Evolutionary conservation across 2,113 vertebrate genomes (phyloP), one percentile per base, ranked within the genome.

Genomic region (Cromileptes altivelis): DNA sequence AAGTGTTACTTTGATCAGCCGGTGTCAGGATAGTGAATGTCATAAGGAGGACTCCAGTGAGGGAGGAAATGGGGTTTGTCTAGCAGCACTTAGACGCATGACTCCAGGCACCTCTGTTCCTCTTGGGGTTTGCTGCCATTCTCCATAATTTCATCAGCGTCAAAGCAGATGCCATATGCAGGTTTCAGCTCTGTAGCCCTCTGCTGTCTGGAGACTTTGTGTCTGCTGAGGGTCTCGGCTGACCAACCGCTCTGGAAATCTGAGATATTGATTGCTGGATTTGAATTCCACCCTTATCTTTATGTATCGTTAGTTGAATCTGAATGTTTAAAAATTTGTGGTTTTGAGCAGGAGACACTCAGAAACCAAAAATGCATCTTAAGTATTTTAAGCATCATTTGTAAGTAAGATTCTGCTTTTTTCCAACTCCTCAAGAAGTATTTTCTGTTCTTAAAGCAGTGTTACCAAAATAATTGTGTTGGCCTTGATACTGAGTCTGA

Each of bases 1-100:
- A 88, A 91, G 84, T 89, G 85, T 89, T 92, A 91, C 92, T 93
- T 94, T 92, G 90, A 93, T 94, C 81, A 77, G 78, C 67, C 37
- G 61, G 87, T 92, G 90, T 92, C 92, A 92, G 74, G 78, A 72
- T 60, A 69, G 84, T 73, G 80, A 84, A 89, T 92, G 85, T 91
- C 84, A 90, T 12, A 6, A 88, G 83, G 57, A 69, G 62, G 53
- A 53, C 70, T 86, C 68, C 80, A 7, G 61, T 52, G 67, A 45
- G 75, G 58, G 72, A 84, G 91, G 80, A 89, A 89, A 83, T 82
- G 76, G 72, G 84, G 80, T 88, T 89, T 88, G 88, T 93, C 90
- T 90, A 79, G 85, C 81, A 86, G 89, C 89, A 89, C 92, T 94
- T 91, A 89, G 75, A 92, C 86, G 89, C 82, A 91, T 89, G 88